Base-by-base conservation (phyloP, 2,113 vertebrate species). In the Forbesichthys papilliferus region DNA sequence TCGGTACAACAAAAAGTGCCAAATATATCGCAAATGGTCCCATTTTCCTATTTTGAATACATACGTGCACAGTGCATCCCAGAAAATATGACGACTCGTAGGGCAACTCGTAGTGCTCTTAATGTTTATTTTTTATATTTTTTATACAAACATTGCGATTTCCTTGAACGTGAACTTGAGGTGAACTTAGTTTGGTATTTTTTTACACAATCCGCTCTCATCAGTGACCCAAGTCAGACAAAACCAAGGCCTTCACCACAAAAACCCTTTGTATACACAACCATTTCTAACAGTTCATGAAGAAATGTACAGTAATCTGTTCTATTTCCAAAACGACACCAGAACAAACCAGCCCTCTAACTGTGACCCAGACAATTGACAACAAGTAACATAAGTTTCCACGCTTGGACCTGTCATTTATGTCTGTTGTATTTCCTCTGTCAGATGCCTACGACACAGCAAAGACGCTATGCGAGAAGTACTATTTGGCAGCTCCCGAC, bases 381-480 rank as follows among this genome's bases (percentile, higher is more conserved):
- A 47, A 33, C 34, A 61, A 27, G 36, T 10, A 11, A 71, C 27
- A 27, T 27, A 27, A 27, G 27, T 27, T 27, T 57, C 16, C 12
- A 36, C 46, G 57, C 47, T 1, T 9, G 9, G 49, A 72, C 3
- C 36, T 8, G 9, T 9, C 48, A 34, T 27, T 71, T 48, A 79
- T 48, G 71, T 46, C 0, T 52, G 9, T 9, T 52, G 3, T 12
- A 27, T 8, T 51, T 73, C 60, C 16, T 68, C 48, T 54, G 1
- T 58, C 82, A 98, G 96, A 98, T 94, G 96, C 96, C 3, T 98
- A 96, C 78, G 95, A 96, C 86, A 97, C 94, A 0, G 96, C 96
- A 56, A 98, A 96, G 91, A 96, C 96, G 95, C 86, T 98, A 5
- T 98, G 96, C 87, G 95, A 98, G 66, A 96, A 97, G 79, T 96